These are phyloP conservation scores for Psophia crepitans DNA, from an alignment of 2,113 vertebrate genomes.

Conservation along the genomic window DNA sequence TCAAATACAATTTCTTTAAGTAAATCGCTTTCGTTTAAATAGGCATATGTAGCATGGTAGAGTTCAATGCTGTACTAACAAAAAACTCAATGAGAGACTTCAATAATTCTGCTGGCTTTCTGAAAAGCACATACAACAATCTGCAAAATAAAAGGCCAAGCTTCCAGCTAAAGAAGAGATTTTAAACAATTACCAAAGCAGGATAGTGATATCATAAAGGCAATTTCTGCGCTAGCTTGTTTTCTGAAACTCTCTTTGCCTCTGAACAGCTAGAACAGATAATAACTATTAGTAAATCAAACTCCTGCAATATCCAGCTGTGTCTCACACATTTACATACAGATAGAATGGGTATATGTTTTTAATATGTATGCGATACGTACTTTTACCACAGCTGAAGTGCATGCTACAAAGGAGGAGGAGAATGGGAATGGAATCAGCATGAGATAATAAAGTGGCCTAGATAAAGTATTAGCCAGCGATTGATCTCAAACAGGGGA, in stretches of 20 bases:
- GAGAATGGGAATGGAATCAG: constrained; percentile 77
- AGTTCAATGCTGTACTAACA: neutral
- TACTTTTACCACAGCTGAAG: constrained; percentile 77
- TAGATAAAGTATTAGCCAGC: constrained; percentile 84
- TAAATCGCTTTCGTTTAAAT: neutral
- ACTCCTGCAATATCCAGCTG: constrained; percentile 96
- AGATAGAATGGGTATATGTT: constrained; percentile 98
- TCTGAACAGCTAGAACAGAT: constrained; percentile 93
- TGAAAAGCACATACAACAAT: neutral
- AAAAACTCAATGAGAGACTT: neutral
- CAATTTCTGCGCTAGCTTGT: constrained; percentile 88
- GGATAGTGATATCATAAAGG: constrained; percentile 85
- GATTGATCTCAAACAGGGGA: constrained; percentile 85
- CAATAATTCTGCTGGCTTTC: neutral
- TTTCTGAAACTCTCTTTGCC: constrained; percentile 81
- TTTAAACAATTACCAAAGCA: constrained; percentile 79
- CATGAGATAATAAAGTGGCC: constrained; percentile 89
- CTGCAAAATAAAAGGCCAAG: constrained; percentile 30
- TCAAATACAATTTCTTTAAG: neutral
- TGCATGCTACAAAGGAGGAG: constrained; percentile 75
- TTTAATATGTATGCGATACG: constrained; percentile 91
- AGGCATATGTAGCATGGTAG: neutral
- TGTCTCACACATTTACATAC: constrained; percentile 97
- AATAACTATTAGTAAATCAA: constrained; percentile 99
- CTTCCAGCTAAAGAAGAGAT: constrained; percentile 58